These are phyloP conservation scores for Stenoptilia bipunctidactyla DNA, from an alignment of 2,888 invertebrate species.

Conservation along the genomic window DNA sequence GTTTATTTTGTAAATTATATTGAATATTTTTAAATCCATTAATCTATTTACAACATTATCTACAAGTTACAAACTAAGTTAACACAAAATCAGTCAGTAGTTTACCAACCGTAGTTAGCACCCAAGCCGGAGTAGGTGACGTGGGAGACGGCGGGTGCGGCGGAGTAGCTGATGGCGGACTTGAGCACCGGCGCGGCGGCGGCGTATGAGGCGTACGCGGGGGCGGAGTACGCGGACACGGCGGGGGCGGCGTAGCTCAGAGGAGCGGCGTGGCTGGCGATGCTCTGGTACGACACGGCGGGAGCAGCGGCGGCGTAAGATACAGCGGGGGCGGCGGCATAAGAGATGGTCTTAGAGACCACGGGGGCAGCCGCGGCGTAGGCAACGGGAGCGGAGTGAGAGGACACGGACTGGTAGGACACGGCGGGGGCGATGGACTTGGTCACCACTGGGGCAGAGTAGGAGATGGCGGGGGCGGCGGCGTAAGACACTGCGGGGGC, in stretches of 20 bases:
- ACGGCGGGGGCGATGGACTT: constrained; percentile 8
- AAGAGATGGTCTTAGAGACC: neutral
- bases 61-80: no score
- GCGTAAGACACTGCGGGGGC: constrained; percentile 20
- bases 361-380: constrained; percentile 5
- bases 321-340: neutral
- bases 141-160: constrained; percentile 66
- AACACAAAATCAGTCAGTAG: no score
- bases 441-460: constrained; percentile 8
- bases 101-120: constrained; percentile 45
- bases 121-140: constrained; percentile 74
- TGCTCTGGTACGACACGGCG: constrained; percentile 27
- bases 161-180: constrained; percentile 51
- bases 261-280: constrained; percentile 23
- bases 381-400: constrained; percentile 1
- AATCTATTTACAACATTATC: no score
- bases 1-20: no score
- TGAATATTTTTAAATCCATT: no score
- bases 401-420: neutral
- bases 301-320: constrained; percentile 22
- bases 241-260: constrained; percentile 13
- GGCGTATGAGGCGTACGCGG: neutral
- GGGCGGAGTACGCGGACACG: constrained; percentile 18
- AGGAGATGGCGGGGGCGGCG: constrained; percentile 5
- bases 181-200: constrained; percentile 28